Evolutionary conservation across 2,888 invertebrate genomes (phyloP), one percentile per base, ranked within the genome.

Genomic region (Eupithecia tripunctaria): DNA sequence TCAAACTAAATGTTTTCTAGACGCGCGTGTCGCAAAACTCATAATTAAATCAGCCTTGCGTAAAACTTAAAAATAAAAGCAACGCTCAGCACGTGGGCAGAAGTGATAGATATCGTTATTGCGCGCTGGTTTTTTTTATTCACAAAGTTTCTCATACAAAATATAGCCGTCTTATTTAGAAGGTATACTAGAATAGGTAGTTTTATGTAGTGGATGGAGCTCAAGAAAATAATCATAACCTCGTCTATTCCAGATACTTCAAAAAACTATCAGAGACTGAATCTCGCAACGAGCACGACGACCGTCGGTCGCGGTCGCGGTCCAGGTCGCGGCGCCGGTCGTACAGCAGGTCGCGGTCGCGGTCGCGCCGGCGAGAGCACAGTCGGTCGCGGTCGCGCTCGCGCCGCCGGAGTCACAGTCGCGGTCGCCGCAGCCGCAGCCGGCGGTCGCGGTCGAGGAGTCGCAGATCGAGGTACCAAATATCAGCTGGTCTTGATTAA

Each of bases 181-280:
- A n/a, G n/a, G n/a, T n/a, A n/a, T n/a, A n/a, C n/a, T n/a, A n/a
- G n/a, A n/a, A n/a, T n/a, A n/a, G n/a, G n/a, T n/a, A 43, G 43
- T 15, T 7, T 7, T 21, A 21, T 6, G 0, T 4, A 3, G 7
- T 56, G 56, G 12, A n/a, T n/a, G n/a, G n/a, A 25, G 25, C 41
- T 15, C 43, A 29, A 29, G 2, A 6, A 32, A 32, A 60, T 29
- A 29, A 60, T 29, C 60, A 29, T 10, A 18, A 62, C 32, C 32
- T 32, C 18, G 43, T 43, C 43, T 18, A 32, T 59, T 72, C n/a
- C 77, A 87, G 87, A 71, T 88, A 88, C 69, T 87, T 88, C 78
- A 88, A 87, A 81, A 85, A 81, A 60, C 89, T 96, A 47, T 91
- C 95, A 0, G 95, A 95, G 64, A 91, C 95, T 60, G 95, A 95